These are phyloP conservation scores for Orius laevigatus DNA, from an alignment of 1,140 invertebrate genomes.

Conservation along the genomic window DNA sequence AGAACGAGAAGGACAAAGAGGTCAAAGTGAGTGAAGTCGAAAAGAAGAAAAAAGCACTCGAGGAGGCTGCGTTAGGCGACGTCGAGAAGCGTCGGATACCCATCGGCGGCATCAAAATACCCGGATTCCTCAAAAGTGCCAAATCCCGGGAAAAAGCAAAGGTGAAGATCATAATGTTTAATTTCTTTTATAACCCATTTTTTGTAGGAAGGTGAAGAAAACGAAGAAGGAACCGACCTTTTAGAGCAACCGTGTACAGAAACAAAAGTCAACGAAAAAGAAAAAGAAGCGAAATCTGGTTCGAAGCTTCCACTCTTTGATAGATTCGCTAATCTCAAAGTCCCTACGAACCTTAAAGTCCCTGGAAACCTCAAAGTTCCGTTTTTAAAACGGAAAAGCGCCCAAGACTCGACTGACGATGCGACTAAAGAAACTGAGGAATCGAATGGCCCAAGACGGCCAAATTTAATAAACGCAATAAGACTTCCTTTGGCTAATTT, in stretches of 20 bases:
- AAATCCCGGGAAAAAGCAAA: conserved; percentile 48
- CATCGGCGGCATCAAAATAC: conserved; percentile 66
- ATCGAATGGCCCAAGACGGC: conserved; percentile 4
- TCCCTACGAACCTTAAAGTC: too few relatives aligned
- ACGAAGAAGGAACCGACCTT: conserved; percentile 20
- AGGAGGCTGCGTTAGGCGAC: conserved; percentile 46
- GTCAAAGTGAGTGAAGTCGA: conserved; percentile 35
- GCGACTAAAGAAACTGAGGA: background rate
- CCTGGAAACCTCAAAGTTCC: conserved; percentile 14
- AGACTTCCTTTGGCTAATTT: conserved; percentile 44
- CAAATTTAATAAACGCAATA: conserved; percentile 39
- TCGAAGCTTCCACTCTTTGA: background rate
- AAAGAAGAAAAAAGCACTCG: conserved; percentile 33
- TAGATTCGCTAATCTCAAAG: conserved; percentile 11
- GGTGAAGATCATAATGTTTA: conserved; percentile 25
- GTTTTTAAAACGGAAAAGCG: conserved; percentile 16
- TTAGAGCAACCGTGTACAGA: background rate
- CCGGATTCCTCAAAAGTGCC: conserved; percentile 45
- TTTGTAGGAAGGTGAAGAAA: conserved; percentile 17
- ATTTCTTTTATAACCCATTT: background rate
- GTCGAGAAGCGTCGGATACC: conserved; percentile 60
- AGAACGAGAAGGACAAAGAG: conserved; percentile 35
- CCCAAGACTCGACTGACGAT: conserved; percentile 6
- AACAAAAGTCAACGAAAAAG: conserved; percentile 3
- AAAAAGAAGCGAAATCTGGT: background rate